A percentile compares a stretch with the other conserved stretches of the same genome.
phyloP scores from a whole-genome alignment of 2,888 invertebrate species.

The Scaptodrosophila latifasciaeformis region DNA sequence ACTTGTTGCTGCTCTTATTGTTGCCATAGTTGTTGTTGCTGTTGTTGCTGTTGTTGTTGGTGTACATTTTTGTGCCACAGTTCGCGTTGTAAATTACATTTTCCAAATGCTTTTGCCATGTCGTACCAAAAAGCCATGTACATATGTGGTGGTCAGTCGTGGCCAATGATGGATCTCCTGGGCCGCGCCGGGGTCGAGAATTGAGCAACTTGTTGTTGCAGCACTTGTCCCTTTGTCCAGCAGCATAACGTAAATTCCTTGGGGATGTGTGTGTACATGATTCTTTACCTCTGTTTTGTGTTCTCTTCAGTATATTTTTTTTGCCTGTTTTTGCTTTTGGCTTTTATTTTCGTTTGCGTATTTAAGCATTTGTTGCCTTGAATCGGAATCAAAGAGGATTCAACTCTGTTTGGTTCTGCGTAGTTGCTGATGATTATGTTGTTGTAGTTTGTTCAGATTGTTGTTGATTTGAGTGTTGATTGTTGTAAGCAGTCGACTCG shows the following conservation, averaged over 20 bases:
- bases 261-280: conserved; percentile 50
- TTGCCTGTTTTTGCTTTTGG: conserved; percentile 11
- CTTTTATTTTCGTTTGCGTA: conserved; percentile 11
- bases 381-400: background rate
- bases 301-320: conserved; percentile 17
- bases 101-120: conserved; percentile 70
- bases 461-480: conserved; percentile 64
- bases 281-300: conserved; percentile 6
- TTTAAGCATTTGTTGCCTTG: conserved; percentile 25
- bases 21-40: conserved; percentile 15
- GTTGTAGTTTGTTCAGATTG: conserved; percentile 63
- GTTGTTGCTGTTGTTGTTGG: conserved; percentile 9
- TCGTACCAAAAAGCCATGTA: conserved; percentile 65
- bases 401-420: too few relatives aligned
- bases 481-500: conserved; percentile 46
- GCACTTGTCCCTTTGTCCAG: conserved; percentile 47
- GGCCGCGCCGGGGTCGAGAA: background rate
- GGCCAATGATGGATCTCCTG: conserved; percentile 5
- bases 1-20: background rate
- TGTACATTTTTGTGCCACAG: conserved; percentile 28
- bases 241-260: conserved; percentile 47
- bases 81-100: conserved; percentile 71
- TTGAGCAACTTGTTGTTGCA: conserved; percentile 9
- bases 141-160: conserved; percentile 8
- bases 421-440: conserved; percentile 47